Evolutionary conservation across 1,140 invertebrate species (phyloP), one percentile per base, ranked within the genome.

Genomic region (Probaryconus sp.): DNA sequence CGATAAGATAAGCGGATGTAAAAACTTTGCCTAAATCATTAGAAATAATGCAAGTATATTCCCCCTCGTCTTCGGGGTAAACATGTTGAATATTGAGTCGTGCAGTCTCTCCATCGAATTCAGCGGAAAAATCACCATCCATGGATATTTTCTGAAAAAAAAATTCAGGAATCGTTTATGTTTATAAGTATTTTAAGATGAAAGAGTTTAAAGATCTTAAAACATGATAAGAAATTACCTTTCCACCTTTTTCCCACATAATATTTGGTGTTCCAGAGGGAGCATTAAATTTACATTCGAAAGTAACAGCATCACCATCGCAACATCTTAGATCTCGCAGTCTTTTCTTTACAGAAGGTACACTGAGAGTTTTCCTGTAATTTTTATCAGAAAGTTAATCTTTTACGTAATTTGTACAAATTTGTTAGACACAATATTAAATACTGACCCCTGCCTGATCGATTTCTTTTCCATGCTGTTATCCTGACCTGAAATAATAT

Each of bases 11-110:
- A 2, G 94, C 93, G 1, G 93, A 94, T 1, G 94, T 94, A 30
- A 90, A 90, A 0, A 93, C 92, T 80, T 94, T 93, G 33, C 95
- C 95, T 40, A 95, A 88, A 60, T 91, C 90, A 81, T 97, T 97
- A 74, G 90, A 91, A 4, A 93, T 94, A 37, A 94, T 91, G 79
- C 95, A 97, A 0, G 92, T 93, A 82, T 96, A 97, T 74, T 94
- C 93, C n/a, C 95, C 95, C 77, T 95, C 94, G 81, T 97, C 95
- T 79, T 96, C 94, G 0, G 94, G 93, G 74, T 93, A 94, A 10
- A 95, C 92, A 50, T 93, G 91, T 5, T 90, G 89, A 75, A 97
- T 96, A 53, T 88, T 90, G 16, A 96, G 84, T 11, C 89, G 89
- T 1, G 93, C 93, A 0, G 88, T 91, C 16, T 91, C 90, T 0